A percentile compares a stretch with the other conserved stretches of the same genome.
These are phyloP conservation scores for Cydia pomonella DNA, from an alignment of 1,140 invertebrate species.

Conservation along the genomic window DNA sequence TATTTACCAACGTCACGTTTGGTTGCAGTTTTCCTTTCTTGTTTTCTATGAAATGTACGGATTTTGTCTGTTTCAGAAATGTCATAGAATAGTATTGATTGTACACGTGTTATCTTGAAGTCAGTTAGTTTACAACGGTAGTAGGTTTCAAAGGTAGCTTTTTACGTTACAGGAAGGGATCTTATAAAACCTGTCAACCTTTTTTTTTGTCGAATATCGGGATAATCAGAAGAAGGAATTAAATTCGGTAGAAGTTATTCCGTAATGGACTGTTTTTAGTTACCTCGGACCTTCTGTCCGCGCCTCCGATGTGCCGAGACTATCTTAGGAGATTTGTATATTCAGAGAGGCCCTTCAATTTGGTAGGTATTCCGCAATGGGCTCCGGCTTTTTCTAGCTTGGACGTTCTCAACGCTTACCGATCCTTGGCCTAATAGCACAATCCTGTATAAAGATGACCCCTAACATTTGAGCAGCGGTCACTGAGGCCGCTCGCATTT, in stretches of 20 bases:
- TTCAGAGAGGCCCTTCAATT: slow-evolving; percentile 20
- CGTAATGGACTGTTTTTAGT: neutral
- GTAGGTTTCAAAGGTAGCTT: too few species aligned
- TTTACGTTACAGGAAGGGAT: too few species aligned
- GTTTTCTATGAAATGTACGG: neutral
- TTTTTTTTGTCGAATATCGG: too few species aligned
- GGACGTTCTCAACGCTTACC: neutral
- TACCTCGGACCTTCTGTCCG: neutral
- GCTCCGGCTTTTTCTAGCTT: neutral
- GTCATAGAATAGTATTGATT: too few species aligned
- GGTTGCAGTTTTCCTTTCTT: neutral
- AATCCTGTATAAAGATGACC: neutral
- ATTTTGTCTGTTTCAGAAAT: neutral
- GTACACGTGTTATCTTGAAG: too few species aligned
- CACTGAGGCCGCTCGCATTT: too few species aligned
- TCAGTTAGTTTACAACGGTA: too few species aligned
- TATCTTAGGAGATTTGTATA: slow-evolving; percentile 17
- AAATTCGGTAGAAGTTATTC: neutral
- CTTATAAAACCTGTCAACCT: too few species aligned
- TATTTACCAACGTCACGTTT: neutral
- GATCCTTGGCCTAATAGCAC: neutral
- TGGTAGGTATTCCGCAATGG: slow-evolving; percentile 16
- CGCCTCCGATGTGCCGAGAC: neutral
- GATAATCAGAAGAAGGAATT: neutral
- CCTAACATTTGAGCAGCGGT: too few species aligned